Base-by-base conservation (phyloP, 2,113 vertebrate species). In the Mustela nigripes region DNA sequence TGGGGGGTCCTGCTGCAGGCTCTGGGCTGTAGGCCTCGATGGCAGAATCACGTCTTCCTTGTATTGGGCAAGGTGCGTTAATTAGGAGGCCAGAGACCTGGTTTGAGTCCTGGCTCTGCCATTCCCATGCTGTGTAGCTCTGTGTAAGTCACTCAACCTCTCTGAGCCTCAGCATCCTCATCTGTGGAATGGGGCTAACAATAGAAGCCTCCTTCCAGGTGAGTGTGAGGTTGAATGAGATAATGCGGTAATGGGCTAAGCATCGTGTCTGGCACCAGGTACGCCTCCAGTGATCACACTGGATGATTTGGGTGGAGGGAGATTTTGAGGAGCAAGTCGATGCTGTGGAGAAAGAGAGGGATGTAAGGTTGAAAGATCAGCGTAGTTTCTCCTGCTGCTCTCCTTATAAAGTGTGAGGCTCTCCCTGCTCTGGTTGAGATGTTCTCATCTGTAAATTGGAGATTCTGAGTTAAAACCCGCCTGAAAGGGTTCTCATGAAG, bases 121-220 rank as follows among this genome's bases (percentile, higher is more conserved):
- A 11, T 50, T 24, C 53, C 45, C 16, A 53, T 58, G 87, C 88
- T 97, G 56, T 33, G 26, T 92, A 36, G 22, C 53, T 62, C 39
- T 50, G 69, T 50, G 36, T 42, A 50, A 84, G 65, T 62, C 2
- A 9, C 45, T 82, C 11, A n/a, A 21, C 53, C 48, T 94, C 88
- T 95, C 82, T 96, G 96, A 94, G 45, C 73, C 80, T 94, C 73
- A 12, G 8, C 42, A 71, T 88, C 86, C 88, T 95, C 62, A 18
- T 36, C 89, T 89, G 65, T 95, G 45, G 62, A 83, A 45, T 65
- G 78, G 71, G 45, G 21, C 24, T 78, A 80, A 33, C 45, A 11
- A 82, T 19, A 19, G 53, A 67, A n/a, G 56, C 16, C 18, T 85
- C 42, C 22, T 63, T 19, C 1, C 0, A 11, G 62, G 60, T 26